Percentiles rank a stretch among this genome's conserved stretches.
Conservation (phyloP, 2,888 invertebrate genomes). For the Pocota personata region DNA sequence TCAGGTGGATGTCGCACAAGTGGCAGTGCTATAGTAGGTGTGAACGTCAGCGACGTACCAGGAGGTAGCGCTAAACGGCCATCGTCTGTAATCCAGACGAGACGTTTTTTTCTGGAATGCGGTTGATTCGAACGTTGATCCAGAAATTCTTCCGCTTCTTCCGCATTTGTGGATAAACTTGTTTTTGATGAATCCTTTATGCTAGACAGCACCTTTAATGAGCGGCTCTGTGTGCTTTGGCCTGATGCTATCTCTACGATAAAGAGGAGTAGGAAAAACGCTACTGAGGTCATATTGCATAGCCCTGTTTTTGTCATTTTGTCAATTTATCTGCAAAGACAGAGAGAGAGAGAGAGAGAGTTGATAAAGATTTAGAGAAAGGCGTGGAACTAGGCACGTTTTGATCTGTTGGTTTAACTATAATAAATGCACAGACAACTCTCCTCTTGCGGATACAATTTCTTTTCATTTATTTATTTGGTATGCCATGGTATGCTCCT, state of each 20-base stretch:
- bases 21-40: slow-evolving; percentile 91
- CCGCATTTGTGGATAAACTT: slow-evolving; percentile 45
- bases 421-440: too few species aligned
- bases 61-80: slow-evolving; percentile 92
- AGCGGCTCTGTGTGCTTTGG: slow-evolving; percentile 34
- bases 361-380: neutral
- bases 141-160: slow-evolving; percentile 75
- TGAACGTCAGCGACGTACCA: slow-evolving; percentile 90
- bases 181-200: slow-evolving; percentile 25
- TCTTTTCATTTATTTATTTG: slow-evolving; percentile 2
- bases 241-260: slow-evolving; percentile 38
- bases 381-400: neutral
- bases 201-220: slow-evolving; percentile 1
- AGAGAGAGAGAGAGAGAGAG: neutral
- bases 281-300: slow-evolving; percentile 60
- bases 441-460: neutral
- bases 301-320: slow-evolving; percentile 49
- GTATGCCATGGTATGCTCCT: neutral
- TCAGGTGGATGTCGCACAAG: slow-evolving; percentile 93
- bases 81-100: slow-evolving; percentile 93
- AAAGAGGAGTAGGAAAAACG: slow-evolving; percentile 30
- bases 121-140: slow-evolving; percentile 79
- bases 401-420: neutral
- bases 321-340: slow-evolving; percentile 27
- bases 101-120: slow-evolving; percentile 91